phyloP scores from a whole-genome alignment of 2,888 invertebrate genomes.

The Leptogaster cylindrica region DNA sequence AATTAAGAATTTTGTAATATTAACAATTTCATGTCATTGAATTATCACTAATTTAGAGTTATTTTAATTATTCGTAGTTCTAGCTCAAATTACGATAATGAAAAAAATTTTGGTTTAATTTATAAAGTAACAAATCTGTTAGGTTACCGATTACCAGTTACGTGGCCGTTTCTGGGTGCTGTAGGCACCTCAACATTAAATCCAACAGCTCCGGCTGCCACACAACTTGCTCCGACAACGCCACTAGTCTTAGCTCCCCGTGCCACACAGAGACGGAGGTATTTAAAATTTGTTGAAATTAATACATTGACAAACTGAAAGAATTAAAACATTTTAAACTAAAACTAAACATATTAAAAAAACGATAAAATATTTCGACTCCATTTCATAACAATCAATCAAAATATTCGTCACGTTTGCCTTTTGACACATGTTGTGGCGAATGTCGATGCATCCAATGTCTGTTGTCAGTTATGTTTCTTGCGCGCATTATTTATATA shows the following conservation, averaged over 20 bases:
- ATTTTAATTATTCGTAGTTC: constrained; percentile 18
- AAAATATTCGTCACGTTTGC: constrained; percentile 16
- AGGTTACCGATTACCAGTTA: constrained; percentile 80
- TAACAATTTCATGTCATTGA: constrained; percentile 19
- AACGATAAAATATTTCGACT: no score
- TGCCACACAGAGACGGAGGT: constrained; percentile 77
- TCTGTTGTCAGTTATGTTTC: constrained; percentile 27
- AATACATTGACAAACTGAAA: constrained; percentile 40
- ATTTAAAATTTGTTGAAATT: constrained; percentile 55
- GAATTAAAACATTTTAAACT: not conserved
- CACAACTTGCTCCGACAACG: constrained; percentile 56
- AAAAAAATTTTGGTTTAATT: constrained; percentile 15
- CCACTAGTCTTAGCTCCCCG: constrained; percentile 74
- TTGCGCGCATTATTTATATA: constrained; percentile 6
- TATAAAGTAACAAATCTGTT: constrained; percentile 49
- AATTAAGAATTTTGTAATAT: constrained; percentile 17
- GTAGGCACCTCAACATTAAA: constrained; percentile 66
- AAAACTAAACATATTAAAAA: constrained; percentile 22
- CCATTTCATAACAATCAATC: not conserved
- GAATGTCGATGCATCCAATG: constrained; percentile 40
- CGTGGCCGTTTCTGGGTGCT: constrained; percentile 77
- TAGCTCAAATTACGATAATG: not conserved
- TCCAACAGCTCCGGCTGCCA: constrained; percentile 66
- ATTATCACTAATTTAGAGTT: constrained; percentile 26
- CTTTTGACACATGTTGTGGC: constrained; percentile 34